These are phyloP conservation scores for Menidia menidia DNA, from an alignment of 2,797 vertebrate genomes.

Conservation along the genomic window DNA sequence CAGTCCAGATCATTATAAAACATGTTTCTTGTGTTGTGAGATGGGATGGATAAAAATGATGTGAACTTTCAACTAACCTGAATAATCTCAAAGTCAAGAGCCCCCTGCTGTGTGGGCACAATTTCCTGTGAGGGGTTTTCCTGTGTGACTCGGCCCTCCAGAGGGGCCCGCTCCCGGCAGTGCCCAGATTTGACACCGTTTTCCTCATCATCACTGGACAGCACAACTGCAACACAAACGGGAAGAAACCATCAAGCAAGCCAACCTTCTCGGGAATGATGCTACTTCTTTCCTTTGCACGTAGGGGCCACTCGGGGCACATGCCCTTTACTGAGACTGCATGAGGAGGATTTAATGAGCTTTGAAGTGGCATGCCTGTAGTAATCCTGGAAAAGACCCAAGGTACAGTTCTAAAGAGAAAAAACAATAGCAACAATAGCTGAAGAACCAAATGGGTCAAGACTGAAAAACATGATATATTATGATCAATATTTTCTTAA, in stretches of 20 bases:
- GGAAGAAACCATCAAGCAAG: background rate
- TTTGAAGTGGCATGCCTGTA: constrained; percentile 24
- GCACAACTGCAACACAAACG: constrained; percentile 84
- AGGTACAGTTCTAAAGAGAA: background rate
- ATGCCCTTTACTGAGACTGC: background rate
- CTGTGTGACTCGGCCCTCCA: constrained; percentile 33
- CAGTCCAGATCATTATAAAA: constrained; percentile 4
- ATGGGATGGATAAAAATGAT: background rate
- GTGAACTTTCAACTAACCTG: constrained; percentile 47
- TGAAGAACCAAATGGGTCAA: too few species aligned
- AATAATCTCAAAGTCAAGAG: constrained; percentile 29
- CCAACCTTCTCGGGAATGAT: background rate
- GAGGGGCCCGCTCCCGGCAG: constrained; percentile 37
- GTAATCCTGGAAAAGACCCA: constrained; percentile 22
- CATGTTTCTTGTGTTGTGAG: background rate
- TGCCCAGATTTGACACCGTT: background rate
- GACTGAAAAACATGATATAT: background rate
- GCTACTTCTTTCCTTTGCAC: background rate
- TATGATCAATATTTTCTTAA: background rate
- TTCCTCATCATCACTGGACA: constrained; percentile 94
- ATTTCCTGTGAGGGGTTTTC: constrained; percentile 42
- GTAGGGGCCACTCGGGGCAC: background rate
- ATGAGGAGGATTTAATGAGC: constrained; percentile 8
- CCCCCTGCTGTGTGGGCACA: background rate
- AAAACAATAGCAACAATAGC: background rate